phyloP scores from a whole-genome alignment of 2,888 invertebrate species.

The Pristionchus exspectatus region DNA sequence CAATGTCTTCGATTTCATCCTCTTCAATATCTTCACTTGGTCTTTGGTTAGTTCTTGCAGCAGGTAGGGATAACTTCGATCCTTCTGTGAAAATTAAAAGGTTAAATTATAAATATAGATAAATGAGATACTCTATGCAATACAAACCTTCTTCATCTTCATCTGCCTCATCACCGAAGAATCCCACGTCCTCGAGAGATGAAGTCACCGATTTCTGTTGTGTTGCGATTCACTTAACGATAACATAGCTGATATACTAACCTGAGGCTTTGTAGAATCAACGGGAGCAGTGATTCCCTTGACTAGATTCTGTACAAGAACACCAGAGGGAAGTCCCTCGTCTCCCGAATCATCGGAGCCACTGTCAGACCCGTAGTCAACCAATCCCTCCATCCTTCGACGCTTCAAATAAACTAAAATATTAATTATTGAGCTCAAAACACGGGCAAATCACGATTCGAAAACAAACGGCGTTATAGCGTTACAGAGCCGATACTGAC shows the following conservation, averaged over 20 bases:
- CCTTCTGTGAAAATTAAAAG: neutral
- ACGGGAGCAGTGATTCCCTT: conserved; percentile 37
- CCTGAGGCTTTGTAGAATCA: neutral
- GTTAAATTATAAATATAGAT: too few species aligned
- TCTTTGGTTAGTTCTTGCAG: neutral
- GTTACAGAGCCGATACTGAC: neutral
- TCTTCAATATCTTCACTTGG: conserved; percentile 56
- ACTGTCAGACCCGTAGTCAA: conserved; percentile 59
- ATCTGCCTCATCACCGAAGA: conserved; percentile 38
- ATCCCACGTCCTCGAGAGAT: conserved; percentile 33
- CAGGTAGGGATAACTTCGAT: neutral
- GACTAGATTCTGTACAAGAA: conserved; percentile 50
- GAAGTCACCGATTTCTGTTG: neutral
- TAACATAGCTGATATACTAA: neutral
- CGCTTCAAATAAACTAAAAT: neutral
- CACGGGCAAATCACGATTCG: neutral
- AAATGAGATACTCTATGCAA: neutral
- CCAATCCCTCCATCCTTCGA: conserved; percentile 56
- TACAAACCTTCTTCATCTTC: neutral
- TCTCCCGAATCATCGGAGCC: conserved; percentile 56
- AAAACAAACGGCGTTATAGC: neutral
- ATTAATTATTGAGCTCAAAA: neutral
- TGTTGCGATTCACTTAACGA: neutral
- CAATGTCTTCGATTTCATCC: conserved; percentile 68
- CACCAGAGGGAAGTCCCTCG: conserved; percentile 22